Conservation (phyloP, 2,888 invertebrate species). For the Macaria liturata region DNA sequence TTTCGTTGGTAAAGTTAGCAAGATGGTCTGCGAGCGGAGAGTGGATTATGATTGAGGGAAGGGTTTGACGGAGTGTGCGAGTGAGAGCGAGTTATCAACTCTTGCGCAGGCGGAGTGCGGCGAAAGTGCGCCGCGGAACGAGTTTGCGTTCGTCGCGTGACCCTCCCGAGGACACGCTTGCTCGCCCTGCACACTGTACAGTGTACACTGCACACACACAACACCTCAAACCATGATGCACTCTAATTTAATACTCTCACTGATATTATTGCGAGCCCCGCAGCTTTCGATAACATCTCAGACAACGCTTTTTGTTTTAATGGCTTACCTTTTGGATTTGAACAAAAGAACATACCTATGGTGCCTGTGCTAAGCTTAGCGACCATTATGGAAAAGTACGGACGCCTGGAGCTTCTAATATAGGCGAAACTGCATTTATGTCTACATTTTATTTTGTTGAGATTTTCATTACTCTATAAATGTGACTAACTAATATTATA, state of each 20-base stretch:
- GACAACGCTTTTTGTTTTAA: slow-evolving; percentile 33
- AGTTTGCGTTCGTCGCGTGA: slow-evolving; percentile 77
- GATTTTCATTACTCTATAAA: too few species aligned
- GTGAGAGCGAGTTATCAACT: slow-evolving; percentile 60
- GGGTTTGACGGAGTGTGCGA: slow-evolving; percentile 50
- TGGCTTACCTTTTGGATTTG: slow-evolving; percentile 26
- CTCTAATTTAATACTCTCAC: slow-evolving; percentile 39
- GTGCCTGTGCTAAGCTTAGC: slow-evolving; percentile 1
- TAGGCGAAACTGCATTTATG: too few species aligned
- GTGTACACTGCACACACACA: slow-evolving; percentile 8
- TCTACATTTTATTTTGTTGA: too few species aligned
- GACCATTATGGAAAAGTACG: slow-evolving; percentile 14
- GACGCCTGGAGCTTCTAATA: slow-evolving; percentile 10
- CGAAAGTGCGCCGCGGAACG: slow-evolving; percentile 77
- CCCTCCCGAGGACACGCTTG: slow-evolving; percentile 75
- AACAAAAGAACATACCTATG: slow-evolving; percentile 32
- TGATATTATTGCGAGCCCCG: slow-evolving; percentile 38
- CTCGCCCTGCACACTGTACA: slow-evolving; percentile 49
- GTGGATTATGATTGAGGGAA: slow-evolving; percentile 30
- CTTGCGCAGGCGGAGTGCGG: slow-evolving; percentile 69
- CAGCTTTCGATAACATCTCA: slow-evolving; percentile 30
- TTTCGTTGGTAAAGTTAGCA: slow-evolving; percentile 30
- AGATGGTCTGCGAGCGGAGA: slow-evolving; percentile 31
- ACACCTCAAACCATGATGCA: slow-evolving; percentile 51
- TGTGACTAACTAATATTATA: too few species aligned